Base-by-base conservation (phyloP, 2,113 vertebrate genomes). In the Sapayoa aenigma region DNA sequence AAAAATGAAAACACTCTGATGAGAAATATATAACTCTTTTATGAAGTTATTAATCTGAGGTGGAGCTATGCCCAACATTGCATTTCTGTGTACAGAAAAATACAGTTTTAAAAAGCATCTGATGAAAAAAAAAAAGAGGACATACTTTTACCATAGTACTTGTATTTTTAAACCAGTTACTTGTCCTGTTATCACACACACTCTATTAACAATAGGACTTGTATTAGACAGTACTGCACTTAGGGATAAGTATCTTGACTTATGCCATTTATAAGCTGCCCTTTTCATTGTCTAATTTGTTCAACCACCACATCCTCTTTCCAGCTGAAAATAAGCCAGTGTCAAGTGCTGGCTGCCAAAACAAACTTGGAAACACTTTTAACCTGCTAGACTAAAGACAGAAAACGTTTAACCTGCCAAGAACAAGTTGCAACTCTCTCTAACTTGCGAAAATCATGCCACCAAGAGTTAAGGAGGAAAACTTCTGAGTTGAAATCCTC, bases 311-410 rank as follows among this genome's bases (percentile, higher is more conserved):
- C 55, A 78, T 84, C 68, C 28, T 75, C 75, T 78, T 92, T 86
- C 60, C 83, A 92, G 66, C 39, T 94, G 76, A 96, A 95, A 95
- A 63, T 35, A 95, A 95, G 56, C 63, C 58, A 91, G 56, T 55
- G 39, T 68, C 39, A 93, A 95, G 35, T 58, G 39, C 28, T 79
- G 63, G 53, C 87, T 89, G 87, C 73, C 68, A 77, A 86, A 41
- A 67, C 30, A 88, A 94, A 87, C n/a, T 78, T 84, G 68, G 31
- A 88, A 91, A 18, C 71, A 93, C n/a, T 95, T 74, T 84, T 87
- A 91, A 94, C 94, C 89, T 90, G 59, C 42, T 94, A 72, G 59
- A 80, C 56, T 72, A 81, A 68, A 81, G 68, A 76, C 93, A 96
- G 72, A 88, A 90, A 92, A 68, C 27, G 16, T 86, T 88, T 92